Evolutionary conservation across 2,888 invertebrate species (phyloP).

Genomic region (Monopis laevigella): DNA sequence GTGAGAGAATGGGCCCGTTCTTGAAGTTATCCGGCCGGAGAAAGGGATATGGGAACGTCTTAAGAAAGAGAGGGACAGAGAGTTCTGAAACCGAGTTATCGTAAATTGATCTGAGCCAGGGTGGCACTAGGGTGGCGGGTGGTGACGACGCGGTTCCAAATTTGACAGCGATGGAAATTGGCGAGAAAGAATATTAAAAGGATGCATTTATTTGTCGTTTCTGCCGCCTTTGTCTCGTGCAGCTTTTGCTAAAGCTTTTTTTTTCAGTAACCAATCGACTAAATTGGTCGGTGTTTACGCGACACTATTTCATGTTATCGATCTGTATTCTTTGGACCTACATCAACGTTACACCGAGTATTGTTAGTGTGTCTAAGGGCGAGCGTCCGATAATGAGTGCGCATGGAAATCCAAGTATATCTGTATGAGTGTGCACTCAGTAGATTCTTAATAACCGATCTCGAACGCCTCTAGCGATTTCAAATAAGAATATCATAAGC

Average conservation of each 20-base stretch:
- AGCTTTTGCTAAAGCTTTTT: too few species aligned
- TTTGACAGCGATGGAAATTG: constrained; percentile 68
- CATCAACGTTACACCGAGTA: too few species aligned
- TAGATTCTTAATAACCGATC: constrained; percentile 65
- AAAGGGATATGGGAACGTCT: constrained; percentile 47
- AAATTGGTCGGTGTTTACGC: too few species aligned
- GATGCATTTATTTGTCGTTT: constrained; percentile 1
- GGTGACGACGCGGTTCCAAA: constrained; percentile 45
- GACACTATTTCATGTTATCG: too few species aligned
- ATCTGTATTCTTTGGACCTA: too few species aligned
- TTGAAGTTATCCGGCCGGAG: constrained; percentile 57
- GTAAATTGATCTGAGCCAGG: constrained; percentile 62
- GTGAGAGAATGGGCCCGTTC: constrained; percentile 32
- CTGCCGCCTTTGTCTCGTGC: too few species aligned
- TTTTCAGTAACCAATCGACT: too few species aligned
- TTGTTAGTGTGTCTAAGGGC: too few species aligned
- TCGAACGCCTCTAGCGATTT: constrained; percentile 61
- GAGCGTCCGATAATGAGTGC: too few species aligned
- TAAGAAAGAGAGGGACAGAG: constrained; percentile 62
- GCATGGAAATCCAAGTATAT: too few species aligned
- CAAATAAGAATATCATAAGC: constrained; percentile 65
- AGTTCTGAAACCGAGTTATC: constrained; percentile 54
- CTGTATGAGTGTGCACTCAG: too few species aligned
- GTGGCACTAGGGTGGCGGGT: constrained; percentile 30
- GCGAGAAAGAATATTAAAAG: constrained; percentile 38